Evolutionary conservation across 2,888 invertebrate genomes (phyloP).

Genomic region (Glyphotaelius pellucidus): DNA sequence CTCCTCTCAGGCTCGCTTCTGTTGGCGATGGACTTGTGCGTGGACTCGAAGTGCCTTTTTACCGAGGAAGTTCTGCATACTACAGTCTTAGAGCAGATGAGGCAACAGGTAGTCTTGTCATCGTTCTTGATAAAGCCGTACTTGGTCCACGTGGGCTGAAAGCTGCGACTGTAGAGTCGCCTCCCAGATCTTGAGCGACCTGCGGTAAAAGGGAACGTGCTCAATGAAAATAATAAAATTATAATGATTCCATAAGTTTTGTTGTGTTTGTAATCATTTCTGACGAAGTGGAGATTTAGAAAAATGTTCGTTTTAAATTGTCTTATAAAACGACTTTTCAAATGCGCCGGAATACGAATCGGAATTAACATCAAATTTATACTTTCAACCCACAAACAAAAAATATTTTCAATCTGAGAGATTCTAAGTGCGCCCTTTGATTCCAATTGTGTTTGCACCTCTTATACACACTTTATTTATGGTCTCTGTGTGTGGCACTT

Average conservation of each 20-base stretch:
- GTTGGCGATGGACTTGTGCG: conserved; percentile 21
- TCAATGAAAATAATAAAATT: not conserved
- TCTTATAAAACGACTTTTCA: too few species aligned
- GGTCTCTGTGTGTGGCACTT: too few species aligned
- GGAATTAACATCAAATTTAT: too few species aligned
- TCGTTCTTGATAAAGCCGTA: conserved; percentile 24
- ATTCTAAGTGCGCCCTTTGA: too few species aligned
- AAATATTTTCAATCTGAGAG: not conserved
- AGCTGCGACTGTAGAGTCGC: conserved; percentile 17
- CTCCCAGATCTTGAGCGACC: conserved; percentile 1
- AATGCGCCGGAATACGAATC: too few species aligned
- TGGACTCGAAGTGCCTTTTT: conserved; percentile 39
- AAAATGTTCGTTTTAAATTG: too few species aligned
- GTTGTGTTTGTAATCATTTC: not conserved
- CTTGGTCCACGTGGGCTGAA: conserved; percentile 32
- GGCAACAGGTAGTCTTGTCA: conserved; percentile 21
- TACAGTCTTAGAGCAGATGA: conserved; percentile 38
- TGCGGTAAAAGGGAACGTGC: not conserved
- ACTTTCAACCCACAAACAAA: too few species aligned
- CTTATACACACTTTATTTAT: too few species aligned
- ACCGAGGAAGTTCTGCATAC: conserved; percentile 45
- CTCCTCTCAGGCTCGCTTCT: conserved; percentile 9
- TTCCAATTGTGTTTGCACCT: too few species aligned
- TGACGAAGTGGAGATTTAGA: too few species aligned
- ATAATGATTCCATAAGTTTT: not conserved